A percentile compares a stretch with the other conserved stretches of the same genome.
phyloP scores from a whole-genome alignment of 92 coral and sea anemone species.

The Isaurus tuberculatus region DNA sequence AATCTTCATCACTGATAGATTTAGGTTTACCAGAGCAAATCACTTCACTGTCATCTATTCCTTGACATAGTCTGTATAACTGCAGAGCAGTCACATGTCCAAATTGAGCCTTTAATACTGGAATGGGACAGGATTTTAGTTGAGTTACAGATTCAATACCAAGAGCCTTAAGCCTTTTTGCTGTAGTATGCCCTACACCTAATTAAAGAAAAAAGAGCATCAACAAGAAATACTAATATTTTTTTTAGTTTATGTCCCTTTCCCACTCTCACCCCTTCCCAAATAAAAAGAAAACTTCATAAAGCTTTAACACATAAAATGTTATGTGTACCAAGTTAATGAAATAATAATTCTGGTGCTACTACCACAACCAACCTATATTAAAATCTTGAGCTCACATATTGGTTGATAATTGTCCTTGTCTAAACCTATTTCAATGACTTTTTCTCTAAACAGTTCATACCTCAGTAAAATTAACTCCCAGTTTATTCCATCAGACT shows the following conservation, averaged over 20 bases:
- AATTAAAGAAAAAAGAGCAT: not conserved
- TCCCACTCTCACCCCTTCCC: too few relatives aligned
- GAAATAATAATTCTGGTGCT: too few relatives aligned
- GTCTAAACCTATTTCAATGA: too few relatives aligned
- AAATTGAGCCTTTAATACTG: conserved; percentile 67
- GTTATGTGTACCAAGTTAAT: too few relatives aligned
- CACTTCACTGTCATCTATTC: conserved; percentile 82
- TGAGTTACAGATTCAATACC: conserved; percentile 70
- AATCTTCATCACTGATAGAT: conserved; percentile 84
- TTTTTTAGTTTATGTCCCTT: not conserved
- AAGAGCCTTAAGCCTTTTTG: conserved; percentile 64
- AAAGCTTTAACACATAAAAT: too few relatives aligned
- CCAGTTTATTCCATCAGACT: too few relatives aligned
- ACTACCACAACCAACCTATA: too few relatives aligned
- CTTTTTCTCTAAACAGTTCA: too few relatives aligned
- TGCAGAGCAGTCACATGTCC: conserved; percentile 55
- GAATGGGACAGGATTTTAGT: conserved; percentile 66
- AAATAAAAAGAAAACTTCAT: too few relatives aligned
- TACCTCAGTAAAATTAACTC: too few relatives aligned
- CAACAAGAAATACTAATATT: not conserved
- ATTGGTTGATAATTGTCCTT: too few relatives aligned
- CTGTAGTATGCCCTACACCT: conserved; percentile 82
- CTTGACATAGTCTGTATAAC: conserved; percentile 68
- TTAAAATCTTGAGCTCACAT: too few relatives aligned
- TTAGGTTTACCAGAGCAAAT: conserved; percentile 72